phyloP scores from a whole-genome alignment of 2,888 invertebrate genomes.

The Cephus pygmeus region DNA sequence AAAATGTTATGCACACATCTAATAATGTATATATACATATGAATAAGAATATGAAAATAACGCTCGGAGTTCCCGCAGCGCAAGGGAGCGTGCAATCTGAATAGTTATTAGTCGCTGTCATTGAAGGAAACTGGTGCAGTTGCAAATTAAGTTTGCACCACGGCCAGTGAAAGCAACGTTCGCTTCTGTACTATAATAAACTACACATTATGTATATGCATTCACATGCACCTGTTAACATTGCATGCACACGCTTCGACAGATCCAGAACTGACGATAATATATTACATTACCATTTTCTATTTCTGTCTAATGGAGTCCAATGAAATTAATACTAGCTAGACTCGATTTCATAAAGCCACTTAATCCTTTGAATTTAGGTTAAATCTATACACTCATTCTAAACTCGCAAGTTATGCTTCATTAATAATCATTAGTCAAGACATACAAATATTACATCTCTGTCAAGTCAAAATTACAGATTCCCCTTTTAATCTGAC shows the following conservation, averaged over 20 bases:
- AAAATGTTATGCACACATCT: background rate
- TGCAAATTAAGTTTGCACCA: background rate
- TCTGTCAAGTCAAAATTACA: background rate
- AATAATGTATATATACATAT: background rate
- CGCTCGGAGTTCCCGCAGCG: background rate
- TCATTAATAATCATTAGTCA: background rate
- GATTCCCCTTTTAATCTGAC: background rate
- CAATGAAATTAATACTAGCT: background rate
- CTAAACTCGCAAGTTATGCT: background rate
- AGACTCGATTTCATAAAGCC: background rate
- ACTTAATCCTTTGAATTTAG: background rate
- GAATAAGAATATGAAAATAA: background rate
- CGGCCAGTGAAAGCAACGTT: background rate
- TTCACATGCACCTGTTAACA: background rate
- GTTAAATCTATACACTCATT: background rate
- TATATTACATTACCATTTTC: background rate
- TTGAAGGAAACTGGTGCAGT: background rate
- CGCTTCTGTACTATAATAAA: background rate
- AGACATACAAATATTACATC: background rate
- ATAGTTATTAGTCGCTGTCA: background rate
- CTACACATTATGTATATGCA: background rate
- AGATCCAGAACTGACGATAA: background rate
- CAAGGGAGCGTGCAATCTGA: background rate
- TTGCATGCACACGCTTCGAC: background rate
- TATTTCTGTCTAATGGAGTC: background rate